Conservation (phyloP, 2,113 vertebrate species). For the Eptatretus burgeri region DNA sequence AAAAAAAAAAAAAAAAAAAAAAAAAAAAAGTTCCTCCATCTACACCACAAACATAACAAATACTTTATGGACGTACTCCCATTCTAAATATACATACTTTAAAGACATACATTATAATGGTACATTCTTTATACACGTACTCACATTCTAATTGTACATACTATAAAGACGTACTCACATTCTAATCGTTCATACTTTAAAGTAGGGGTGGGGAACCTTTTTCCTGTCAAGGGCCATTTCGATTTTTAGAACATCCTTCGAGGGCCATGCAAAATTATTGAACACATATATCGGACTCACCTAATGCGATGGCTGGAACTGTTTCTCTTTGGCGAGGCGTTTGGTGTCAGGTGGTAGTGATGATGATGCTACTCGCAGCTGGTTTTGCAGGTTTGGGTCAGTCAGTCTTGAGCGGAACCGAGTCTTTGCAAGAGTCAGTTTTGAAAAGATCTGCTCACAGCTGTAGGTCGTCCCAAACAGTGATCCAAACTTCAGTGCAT, state of each 20-base stretch:
- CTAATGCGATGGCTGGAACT: slow-evolving; percentile 10
- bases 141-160: no score
- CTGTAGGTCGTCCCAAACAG: slow-evolving; percentile 12
- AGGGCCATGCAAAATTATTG: not conserved
- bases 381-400: slow-evolving; percentile 13
- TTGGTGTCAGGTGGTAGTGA: slow-evolving; percentile 11
- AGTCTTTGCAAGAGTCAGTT: slow-evolving; percentile 10
- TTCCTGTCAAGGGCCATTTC: slow-evolving; percentile 1
- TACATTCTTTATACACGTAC: no score
- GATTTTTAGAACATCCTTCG: slow-evolving; percentile 2
- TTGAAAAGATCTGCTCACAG: slow-evolving; percentile 15
- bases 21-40: no score
- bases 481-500: slow-evolving; percentile 15
- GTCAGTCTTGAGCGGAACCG: slow-evolving; percentile 12
- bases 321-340: slow-evolving; percentile 12
- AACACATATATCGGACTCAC: not conserved
- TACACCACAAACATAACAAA: no score
- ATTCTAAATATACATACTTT: no score
- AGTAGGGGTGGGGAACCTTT: not conserved
- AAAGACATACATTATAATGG: no score
- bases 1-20: no score
- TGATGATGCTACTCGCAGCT: slow-evolving; percentile 12
- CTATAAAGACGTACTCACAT: no score
- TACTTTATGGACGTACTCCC: no score
- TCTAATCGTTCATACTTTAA: not conserved